Evolutionary conservation across 1,140 invertebrate genomes (phyloP).

Genomic region (Mylabris phalerata): DNA sequence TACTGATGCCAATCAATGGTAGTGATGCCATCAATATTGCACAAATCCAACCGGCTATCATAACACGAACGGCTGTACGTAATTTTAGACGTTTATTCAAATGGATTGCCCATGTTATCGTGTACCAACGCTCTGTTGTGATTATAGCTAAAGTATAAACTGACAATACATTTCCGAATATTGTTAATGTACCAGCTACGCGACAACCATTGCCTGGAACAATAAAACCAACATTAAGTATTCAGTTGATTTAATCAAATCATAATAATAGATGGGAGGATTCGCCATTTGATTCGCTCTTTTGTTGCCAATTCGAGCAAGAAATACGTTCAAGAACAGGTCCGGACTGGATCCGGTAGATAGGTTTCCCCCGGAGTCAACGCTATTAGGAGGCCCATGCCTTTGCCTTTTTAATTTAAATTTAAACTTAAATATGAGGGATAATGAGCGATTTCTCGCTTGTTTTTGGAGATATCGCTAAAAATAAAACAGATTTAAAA

Average conservation of each 20-base stretch:
- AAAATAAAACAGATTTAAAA: too few species aligned
- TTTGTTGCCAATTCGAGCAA: too few species aligned
- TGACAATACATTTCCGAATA: slow-evolving; percentile 79
- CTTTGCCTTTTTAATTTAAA: too few species aligned
- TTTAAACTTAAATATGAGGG: too few species aligned
- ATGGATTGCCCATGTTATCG: slow-evolving; percentile 78
- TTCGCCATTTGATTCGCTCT: too few species aligned
- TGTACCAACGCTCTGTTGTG: slow-evolving; percentile 81
- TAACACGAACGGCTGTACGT: slow-evolving; percentile 61
- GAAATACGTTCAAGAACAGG: too few species aligned
- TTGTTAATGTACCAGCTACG: slow-evolving; percentile 78
- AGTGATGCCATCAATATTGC: slow-evolving; percentile 65
- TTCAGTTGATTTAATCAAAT: not conserved
- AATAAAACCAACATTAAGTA: not conserved
- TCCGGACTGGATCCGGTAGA: too few species aligned
- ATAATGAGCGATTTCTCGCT: too few species aligned
- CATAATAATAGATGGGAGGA: too few species aligned
- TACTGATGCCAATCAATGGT: slow-evolving; percentile 72
- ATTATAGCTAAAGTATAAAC: slow-evolving; percentile 82
- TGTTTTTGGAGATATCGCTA: too few species aligned
- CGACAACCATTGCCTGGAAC: slow-evolving; percentile 62
- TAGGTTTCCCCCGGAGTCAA: too few species aligned
- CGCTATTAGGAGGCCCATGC: too few species aligned
- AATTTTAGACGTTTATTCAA: slow-evolving; percentile 64
- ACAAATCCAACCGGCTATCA: slow-evolving; percentile 68